Percentiles rank a stretch among this genome's conserved stretches.
phyloP scores from a whole-genome alignment of 2,797 vertebrate species.

The Etheostoma perlongum region DNA sequence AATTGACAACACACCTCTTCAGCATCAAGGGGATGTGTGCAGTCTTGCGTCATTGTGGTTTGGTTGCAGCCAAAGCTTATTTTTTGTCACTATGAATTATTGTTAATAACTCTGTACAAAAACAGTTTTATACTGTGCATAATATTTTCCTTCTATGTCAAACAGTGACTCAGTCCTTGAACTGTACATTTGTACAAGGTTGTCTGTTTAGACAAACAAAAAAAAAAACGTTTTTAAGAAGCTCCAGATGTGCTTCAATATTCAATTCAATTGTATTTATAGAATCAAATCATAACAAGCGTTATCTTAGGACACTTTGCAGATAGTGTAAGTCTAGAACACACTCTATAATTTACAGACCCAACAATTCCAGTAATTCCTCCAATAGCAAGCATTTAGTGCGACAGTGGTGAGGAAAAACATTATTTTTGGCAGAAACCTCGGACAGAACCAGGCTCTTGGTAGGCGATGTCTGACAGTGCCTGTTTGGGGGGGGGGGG shows the following conservation, averaged over 20 bases:
- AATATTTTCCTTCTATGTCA: background rate
- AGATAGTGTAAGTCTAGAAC: too few relatives aligned
- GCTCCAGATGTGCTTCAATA: background rate
- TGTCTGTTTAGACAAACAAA: background rate
- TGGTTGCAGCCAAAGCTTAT: background rate
- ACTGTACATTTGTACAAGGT: background rate
- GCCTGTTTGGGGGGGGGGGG: too few relatives aligned
- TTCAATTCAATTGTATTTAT: too few relatives aligned
- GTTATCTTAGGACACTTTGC: too few relatives aligned
- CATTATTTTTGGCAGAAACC: too few relatives aligned
- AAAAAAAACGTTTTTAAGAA: background rate
- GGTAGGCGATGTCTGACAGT: too few relatives aligned
- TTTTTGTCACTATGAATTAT: background rate
- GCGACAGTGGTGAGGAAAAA: too few relatives aligned
- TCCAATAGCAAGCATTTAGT: too few relatives aligned
- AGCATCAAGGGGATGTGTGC: background rate
- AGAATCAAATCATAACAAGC: too few relatives aligned
- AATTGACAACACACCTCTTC: conserved; percentile 5
- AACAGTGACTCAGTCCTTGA: background rate
- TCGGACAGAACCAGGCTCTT: too few relatives aligned
- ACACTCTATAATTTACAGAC: too few relatives aligned
- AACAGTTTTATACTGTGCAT: background rate
- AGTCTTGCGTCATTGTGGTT: background rate
- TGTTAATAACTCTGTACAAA: background rate
- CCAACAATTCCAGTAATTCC: too few relatives aligned